These are phyloP conservation scores for Odontocolon sp. DNA, from an alignment of 2,888 invertebrate genomes.

Conservation along the genomic window DNA sequence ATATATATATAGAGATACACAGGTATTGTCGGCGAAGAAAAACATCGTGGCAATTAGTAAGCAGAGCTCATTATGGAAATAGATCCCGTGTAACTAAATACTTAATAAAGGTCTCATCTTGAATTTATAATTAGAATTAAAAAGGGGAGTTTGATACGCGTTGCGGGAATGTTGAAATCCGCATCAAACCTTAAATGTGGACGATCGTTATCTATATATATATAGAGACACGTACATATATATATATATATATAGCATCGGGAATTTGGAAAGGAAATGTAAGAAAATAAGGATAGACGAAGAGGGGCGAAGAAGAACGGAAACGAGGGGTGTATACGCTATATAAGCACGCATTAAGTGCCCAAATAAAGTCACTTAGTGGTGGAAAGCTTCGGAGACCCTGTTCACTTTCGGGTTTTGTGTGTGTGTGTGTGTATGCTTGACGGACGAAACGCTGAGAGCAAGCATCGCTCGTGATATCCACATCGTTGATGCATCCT, in stretches of 20 bases:
- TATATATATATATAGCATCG: too few species aligned
- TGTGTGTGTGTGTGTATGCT: too few species aligned
- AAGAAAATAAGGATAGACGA: too few species aligned
- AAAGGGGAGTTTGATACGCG: conserved; percentile 48
- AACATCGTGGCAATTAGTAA: conserved; percentile 71
- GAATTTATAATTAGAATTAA: conserved; percentile 69
- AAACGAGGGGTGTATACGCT: too few species aligned
- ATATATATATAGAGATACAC: too few species aligned
- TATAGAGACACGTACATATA: too few species aligned
- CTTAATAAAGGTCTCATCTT: conserved; percentile 72
- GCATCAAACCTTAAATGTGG: too few species aligned
- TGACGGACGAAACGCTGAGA: conserved; percentile 5
- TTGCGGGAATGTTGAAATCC: conserved; percentile 37
- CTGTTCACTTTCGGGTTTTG: conserved; percentile 28
- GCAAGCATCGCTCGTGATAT: not conserved
- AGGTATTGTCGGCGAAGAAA: too few species aligned
- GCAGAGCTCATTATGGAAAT: conserved; percentile 74
- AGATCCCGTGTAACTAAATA: conserved; percentile 71
- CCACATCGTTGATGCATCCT: not conserved
- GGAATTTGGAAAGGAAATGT: not conserved
- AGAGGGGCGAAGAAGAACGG: too few species aligned
- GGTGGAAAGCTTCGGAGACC: conserved; percentile 55
- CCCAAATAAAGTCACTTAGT: too few species aligned
- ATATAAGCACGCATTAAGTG: too few species aligned
- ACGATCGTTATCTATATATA: too few species aligned